phyloP scores from a whole-genome alignment of 2,113 vertebrate species.

The Ophiodon elongatus region DNA sequence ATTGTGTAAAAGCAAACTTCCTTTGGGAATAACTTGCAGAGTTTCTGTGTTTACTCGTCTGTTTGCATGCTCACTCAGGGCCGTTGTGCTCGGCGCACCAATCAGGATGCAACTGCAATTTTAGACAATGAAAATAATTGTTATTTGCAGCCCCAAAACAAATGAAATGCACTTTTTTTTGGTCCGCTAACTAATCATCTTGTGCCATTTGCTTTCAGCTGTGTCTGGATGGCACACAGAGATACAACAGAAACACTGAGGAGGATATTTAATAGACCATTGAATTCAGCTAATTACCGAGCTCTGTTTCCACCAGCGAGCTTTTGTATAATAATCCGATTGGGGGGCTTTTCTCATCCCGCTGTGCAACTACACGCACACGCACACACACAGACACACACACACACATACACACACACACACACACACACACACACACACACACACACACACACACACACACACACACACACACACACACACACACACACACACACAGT shows the following conservation, averaged over 20 bases:
- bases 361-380: conserved; percentile 5
- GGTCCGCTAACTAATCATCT: not conserved
- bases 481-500: conserved; percentile 20
- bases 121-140: not conserved
- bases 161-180: not conserved
- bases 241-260: conserved; percentile 24
- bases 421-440: conserved; percentile 17
- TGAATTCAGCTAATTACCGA: conserved; percentile 66
- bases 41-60: not conserved
- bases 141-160: not conserved
- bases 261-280: conserved; percentile 45
- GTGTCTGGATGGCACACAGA: conserved; percentile 25
- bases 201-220: conserved; percentile 8
- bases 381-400: no score
- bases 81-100: not conserved
- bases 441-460: conserved; percentile 21
- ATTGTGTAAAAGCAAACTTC: not conserved
- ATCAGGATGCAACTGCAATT: not conserved
- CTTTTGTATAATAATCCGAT: conserved; percentile 70
- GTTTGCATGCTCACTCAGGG: not conserved
- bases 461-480: conserved; percentile 12
- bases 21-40: not conserved
- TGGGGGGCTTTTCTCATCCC: conserved; percentile 35
- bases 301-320: conserved; percentile 54
- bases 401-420: conserved; percentile 10